Evolutionary conservation across 2,113 vertebrate genomes (phyloP), one percentile per base, ranked within the genome.

Genomic region (Daphoenositta chrysoptera): DNA sequence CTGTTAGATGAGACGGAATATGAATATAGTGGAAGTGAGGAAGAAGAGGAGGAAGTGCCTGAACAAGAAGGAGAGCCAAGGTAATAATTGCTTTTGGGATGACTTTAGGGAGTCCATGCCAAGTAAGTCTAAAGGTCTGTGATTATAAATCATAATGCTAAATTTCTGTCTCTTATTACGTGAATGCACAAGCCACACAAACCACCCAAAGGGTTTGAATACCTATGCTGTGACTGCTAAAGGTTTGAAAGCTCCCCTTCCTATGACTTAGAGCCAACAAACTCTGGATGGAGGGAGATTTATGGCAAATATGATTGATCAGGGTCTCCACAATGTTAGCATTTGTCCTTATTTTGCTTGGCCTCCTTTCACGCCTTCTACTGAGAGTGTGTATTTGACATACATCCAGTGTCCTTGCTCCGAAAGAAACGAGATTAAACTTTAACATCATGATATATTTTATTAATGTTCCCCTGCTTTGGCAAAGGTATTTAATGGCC

Each of bases 21-120:
- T 87, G 99, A 99, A 93, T 99, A 99, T 96, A 99, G 99, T 68
- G 99, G 99, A 89, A 99, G 99, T 94, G 99, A 99, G 94, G 99
- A 99, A 89, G 99, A 99, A 83, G 99, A 99, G 94, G 99, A 99
- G 95, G 99, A 99, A 94, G 97, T 99, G 81, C 99, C 99, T 92
- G 99, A 99, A 94, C 99, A 99, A 96, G 99, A 99, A 97, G 99
- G 99, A 97, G 99, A 99, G 92, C 99, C 99, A 37, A 99, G 99
- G 99, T 99, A 98, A 94, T 12, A 86, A 54, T 3, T 66, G 20
- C 16, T 73, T 79, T 70, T 76, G 37, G 33, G 73, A 73, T 54
- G 26, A 35, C 42, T 80, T 35, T 87, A 84, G 45, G 27, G 37
- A 69, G 35, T 66, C 27, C 23, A 27, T 48, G 63, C 45, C 37